Conservation (phyloP, 2,113 vertebrate species). For the Myrmophylax atrothorax region DNA sequence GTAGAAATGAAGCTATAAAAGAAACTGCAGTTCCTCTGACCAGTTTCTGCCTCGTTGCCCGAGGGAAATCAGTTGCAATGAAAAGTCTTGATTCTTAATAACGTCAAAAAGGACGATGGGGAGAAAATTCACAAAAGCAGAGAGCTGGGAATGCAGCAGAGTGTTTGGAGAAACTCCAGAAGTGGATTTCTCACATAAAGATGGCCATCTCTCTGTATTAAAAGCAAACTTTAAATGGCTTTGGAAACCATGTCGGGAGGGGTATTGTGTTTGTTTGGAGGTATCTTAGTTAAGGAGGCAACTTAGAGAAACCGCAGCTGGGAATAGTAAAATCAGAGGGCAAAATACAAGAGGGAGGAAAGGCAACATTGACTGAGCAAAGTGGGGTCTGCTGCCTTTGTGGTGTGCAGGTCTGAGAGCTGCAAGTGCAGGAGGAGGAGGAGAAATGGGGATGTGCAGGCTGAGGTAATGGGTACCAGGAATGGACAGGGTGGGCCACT, state of each 20-base stretch:
- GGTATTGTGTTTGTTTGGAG: background rate
- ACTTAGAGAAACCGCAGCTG: background rate
- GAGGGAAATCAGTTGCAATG: background rate
- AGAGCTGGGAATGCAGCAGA: background rate
- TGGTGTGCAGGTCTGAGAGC: background rate
- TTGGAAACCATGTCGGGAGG: background rate
- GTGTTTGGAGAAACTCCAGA: background rate
- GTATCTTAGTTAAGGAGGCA: background rate
- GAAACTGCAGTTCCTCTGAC: background rate
- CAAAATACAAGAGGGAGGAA: background rate
- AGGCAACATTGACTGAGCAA: background rate
- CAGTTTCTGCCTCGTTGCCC: background rate
- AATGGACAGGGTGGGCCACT: background rate
- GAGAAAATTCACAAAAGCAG: background rate
- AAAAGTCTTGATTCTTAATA: background rate
- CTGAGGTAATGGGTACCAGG: background rate
- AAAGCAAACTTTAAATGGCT: background rate
- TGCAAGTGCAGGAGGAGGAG: background rate
- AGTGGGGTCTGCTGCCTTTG: background rate
- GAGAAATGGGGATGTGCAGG: background rate
- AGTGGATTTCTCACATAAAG: background rate
- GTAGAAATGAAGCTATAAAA: background rate
- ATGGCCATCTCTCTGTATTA: rapidly evolving
- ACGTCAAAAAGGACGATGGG: rapidly evolving
- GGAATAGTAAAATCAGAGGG: background rate